Conservation (phyloP, 2,888 invertebrate species). For the Sarcophaga variegata region DNA sequence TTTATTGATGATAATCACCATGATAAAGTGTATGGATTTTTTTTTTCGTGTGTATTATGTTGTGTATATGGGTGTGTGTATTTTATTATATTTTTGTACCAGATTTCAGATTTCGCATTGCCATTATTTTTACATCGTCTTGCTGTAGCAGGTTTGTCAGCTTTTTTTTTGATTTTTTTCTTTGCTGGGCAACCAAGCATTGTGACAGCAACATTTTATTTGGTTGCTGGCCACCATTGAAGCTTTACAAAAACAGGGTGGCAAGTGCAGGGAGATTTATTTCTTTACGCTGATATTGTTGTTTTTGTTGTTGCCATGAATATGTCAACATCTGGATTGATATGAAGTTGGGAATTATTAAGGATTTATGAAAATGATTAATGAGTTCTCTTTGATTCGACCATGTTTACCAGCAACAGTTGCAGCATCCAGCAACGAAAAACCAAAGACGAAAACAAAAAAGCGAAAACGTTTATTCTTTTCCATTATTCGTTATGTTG, state of each 20-base stretch:
- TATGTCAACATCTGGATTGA: constrained; percentile 66
- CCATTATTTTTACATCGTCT: constrained; percentile 33
- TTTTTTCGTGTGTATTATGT: constrained; percentile 43
- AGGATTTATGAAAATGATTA: constrained; percentile 69
- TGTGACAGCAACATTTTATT: constrained; percentile 68
- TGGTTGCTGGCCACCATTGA: constrained; percentile 29
- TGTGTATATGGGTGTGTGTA: constrained; percentile 26
- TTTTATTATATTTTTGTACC: constrained; percentile 40
- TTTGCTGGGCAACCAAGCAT: constrained; percentile 40
- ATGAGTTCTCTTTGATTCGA: constrained; percentile 59
- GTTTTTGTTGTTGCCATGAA: constrained; percentile 22
- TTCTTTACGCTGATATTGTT: neutral
- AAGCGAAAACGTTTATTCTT: neutral
- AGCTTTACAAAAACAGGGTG: neutral
- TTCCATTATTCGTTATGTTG: constrained; percentile 7
- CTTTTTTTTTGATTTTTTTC: too few species aligned
- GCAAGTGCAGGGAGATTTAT: constrained; percentile 2
- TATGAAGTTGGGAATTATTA: constrained; percentile 67
- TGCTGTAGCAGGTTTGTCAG: constrained; percentile 50
- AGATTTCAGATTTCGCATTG: constrained; percentile 39
- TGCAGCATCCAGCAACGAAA: constrained; percentile 21
- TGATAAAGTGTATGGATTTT: constrained; percentile 67
- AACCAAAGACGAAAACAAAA: neutral
- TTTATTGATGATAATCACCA: constrained; percentile 68
- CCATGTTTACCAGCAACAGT: constrained; percentile 61